Evolutionary conservation across 2,113 vertebrate species (phyloP).

Genomic region (crab-eating macaque (Macaca fascicularis)): DNA sequence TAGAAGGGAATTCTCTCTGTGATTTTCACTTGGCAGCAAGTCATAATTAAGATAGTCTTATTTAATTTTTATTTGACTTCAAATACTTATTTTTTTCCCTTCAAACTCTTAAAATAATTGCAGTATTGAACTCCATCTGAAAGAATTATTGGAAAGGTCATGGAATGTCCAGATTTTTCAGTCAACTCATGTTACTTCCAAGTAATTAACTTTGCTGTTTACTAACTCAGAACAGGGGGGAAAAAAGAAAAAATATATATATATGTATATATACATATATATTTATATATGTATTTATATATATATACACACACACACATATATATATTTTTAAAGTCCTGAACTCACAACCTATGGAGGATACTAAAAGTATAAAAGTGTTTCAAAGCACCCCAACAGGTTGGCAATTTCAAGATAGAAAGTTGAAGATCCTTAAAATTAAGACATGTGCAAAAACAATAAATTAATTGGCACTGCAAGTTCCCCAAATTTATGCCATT

Average conservation of each 20-base stretch:
- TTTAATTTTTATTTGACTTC: slow-evolving; percentile 49
- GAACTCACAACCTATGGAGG: slow-evolving; percentile 26
- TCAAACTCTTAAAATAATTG: background rate
- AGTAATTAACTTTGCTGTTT: slow-evolving; percentile 19
- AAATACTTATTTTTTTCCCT: slow-evolving; percentile 5
- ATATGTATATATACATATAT: background rate
- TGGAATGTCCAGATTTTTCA: background rate
- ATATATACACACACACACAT: background rate
- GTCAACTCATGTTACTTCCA: background rate
- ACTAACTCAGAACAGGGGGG: background rate
- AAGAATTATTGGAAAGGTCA: slow-evolving; percentile 25
- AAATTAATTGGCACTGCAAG: slow-evolving; percentile 35
- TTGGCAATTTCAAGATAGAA: slow-evolving; percentile 64
- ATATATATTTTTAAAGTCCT: background rate
- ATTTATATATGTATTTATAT: background rate
- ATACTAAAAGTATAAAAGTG: slow-evolving; percentile 50
- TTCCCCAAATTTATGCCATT: slow-evolving; percentile 53
- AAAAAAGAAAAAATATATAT: too few species aligned
- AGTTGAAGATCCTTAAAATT: slow-evolving; percentile 67
- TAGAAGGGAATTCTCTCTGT: background rate
- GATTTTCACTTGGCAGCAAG: background rate
- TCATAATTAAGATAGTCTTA: slow-evolving; percentile 15
- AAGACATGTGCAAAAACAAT: slow-evolving; percentile 73
- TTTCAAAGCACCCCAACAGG: slow-evolving; percentile 25
- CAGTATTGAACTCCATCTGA: background rate